These are phyloP conservation scores for Mormyrus proboscirostris DNA, from an alignment of 2,797 vertebrate genomes.

Conservation along the genomic window DNA sequence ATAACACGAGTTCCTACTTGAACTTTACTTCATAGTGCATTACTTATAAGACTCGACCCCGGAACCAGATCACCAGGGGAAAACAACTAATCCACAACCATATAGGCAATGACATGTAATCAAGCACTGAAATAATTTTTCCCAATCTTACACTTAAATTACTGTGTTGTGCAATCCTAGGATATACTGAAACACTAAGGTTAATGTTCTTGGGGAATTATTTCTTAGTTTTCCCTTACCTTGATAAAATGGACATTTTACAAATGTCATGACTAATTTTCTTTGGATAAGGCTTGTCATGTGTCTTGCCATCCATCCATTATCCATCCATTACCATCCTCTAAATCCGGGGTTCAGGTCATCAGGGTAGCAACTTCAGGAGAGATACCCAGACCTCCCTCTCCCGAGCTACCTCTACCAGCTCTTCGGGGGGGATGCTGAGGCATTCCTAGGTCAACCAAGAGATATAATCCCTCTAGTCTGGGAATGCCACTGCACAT, in stretches of 20 bases:
- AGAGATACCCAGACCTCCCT: not conserved
- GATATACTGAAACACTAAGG: not conserved
- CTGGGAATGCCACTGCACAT: too few relatives aligned
- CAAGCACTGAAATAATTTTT: not conserved
- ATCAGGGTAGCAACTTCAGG: not conserved
- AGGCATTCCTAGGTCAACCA: too few relatives aligned
- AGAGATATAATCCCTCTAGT: too few relatives aligned
- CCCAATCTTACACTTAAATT: not conserved
- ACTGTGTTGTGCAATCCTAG: not conserved
- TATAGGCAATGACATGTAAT: not conserved
- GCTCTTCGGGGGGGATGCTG: too few relatives aligned
- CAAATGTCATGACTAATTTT: not conserved
- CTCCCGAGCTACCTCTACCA: too few relatives aligned
- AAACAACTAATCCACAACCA: not conserved
- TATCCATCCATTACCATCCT: not conserved
- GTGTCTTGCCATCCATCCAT: not conserved
- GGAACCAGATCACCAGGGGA: not conserved
- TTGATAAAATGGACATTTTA: not conserved
- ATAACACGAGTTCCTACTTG: not conserved
- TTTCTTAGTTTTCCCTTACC: not conserved
- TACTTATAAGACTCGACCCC: not conserved
- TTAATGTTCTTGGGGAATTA: not conserved
- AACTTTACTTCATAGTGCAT: not conserved
- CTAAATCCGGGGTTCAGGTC: not conserved
- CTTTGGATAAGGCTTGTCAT: not conserved